Evolutionary conservation across 2,113 vertebrate species (phyloP).

Genomic region (Catharus bicknelli): DNA sequence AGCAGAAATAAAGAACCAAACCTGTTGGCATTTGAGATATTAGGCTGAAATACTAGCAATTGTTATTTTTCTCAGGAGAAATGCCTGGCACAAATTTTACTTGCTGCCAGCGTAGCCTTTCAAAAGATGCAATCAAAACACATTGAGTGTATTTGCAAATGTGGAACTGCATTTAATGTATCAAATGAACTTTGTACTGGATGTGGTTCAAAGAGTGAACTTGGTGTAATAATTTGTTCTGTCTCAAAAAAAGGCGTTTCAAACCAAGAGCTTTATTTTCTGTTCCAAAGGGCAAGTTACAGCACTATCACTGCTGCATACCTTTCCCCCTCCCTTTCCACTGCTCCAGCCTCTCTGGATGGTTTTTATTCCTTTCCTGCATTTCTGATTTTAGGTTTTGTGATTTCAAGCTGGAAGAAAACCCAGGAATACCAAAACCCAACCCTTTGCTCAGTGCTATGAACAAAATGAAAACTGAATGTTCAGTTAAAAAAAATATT

Average conservation of each 20-base stretch:
- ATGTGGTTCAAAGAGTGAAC: neutral
- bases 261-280: conserved; percentile 7
- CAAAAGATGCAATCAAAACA: neutral
- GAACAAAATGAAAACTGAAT: neutral
- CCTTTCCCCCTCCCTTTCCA: neutral
- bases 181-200: conserved; percentile 42
- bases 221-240: conserved; percentile 33
- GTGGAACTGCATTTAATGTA: neutral
- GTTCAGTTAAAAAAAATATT: neutral
- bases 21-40: neutral
- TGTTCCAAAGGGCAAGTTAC: conserved; percentile 38
- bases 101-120: neutral
- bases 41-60: neutral
- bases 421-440: neutral
- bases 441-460: neutral
- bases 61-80: conserved; percentile 12
- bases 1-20: neutral
- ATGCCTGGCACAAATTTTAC: neutral
- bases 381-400: neutral
- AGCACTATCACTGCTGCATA: neutral
- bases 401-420: neutral
- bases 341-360: neutral
- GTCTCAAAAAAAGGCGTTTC: neutral
- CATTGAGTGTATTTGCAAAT: neutral
- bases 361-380: neutral